A percentile compares a stretch with the other conserved stretches of the same genome.
These are phyloP conservation scores for Blastobasis lacticolella DNA, from an alignment of 2,888 invertebrate genomes.

Conservation along the genomic window DNA sequence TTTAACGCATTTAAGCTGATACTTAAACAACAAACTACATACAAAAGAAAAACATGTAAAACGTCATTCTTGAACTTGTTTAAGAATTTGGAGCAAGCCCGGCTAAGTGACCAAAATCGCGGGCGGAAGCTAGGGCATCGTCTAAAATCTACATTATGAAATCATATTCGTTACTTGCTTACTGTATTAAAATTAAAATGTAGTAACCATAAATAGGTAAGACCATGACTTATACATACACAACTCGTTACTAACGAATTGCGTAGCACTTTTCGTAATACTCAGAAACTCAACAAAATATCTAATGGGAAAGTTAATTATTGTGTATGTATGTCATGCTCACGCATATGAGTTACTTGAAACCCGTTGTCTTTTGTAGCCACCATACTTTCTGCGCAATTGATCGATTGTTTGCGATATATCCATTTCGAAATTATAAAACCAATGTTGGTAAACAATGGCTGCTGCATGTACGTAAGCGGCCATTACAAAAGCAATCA, in stretches of 20 bases:
- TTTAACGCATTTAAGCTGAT: too few relatives aligned
- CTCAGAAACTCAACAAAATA: conserved; percentile 5
- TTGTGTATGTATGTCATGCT: conserved; percentile 16
- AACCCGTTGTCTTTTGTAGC: conserved; percentile 10
- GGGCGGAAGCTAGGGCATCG: too few relatives aligned
- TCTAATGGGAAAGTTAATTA: conserved; percentile 10
- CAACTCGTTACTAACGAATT: not conserved
- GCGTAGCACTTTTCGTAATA: conserved; percentile 8
- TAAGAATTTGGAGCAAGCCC: too few relatives aligned
- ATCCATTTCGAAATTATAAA: not conserved
- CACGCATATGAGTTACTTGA: not conserved
- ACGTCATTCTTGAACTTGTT: too few relatives aligned
- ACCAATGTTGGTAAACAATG: not conserved
- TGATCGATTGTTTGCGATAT: conserved; percentile 4
- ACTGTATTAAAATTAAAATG: not conserved
- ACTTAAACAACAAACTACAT: too few relatives aligned
- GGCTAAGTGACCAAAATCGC: too few relatives aligned
- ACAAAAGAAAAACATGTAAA: too few relatives aligned
- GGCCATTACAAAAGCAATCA: too few relatives aligned
- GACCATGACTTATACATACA: not conserved
- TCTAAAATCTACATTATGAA: too few relatives aligned
- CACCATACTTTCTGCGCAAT: conserved; percentile 14
- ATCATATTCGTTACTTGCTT: too few relatives aligned
- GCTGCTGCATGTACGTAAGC: not conserved
- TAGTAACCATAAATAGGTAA: not conserved